phyloP scores from a whole-genome alignment of 2,113 vertebrate genomes.

The Gnathonemus echidnorhynchus region DNA sequence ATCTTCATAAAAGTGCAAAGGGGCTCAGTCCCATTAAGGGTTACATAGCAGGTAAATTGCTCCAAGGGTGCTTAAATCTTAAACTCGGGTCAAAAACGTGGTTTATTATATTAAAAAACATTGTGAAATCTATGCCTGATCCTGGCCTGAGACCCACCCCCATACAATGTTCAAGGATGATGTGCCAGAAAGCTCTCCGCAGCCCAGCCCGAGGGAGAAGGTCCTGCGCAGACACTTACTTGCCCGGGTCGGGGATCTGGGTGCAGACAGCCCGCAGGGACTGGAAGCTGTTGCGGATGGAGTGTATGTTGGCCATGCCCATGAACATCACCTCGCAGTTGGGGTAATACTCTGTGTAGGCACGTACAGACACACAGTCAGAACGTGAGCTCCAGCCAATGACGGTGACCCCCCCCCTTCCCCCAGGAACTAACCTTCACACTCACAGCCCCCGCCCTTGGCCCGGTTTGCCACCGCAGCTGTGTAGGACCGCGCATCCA shows the following conservation, averaged over 20 bases:
- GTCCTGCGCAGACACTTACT: conserved; percentile 69
- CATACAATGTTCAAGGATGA: not conserved
- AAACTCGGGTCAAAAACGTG: not conserved
- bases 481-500: conserved; percentile 93
- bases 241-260: conserved; percentile 97
- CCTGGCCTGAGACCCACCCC: not conserved
- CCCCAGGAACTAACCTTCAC: conserved; percentile 71
- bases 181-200: conserved; percentile 3
- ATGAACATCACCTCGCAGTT: conserved; percentile 98
- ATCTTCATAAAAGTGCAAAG: not conserved
- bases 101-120: not conserved
- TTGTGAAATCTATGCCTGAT: not conserved
- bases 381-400: not conserved
- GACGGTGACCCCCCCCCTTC: not conserved
- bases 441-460: conserved; percentile 97
- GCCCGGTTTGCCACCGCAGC: conserved; percentile 94
- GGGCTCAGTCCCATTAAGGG: not conserved
- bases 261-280: conserved; percentile 89
- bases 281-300: conserved; percentile 96
- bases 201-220: conserved; percentile 29
- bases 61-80: not conserved
- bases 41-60: not conserved
- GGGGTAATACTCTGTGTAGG: conserved; percentile 85
- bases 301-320: conserved; percentile 99
- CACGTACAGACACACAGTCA: conserved; percentile 15